phyloP scores from a whole-genome alignment of 2,888 invertebrate genomes.

The Lasioglossum lativentre region DNA sequence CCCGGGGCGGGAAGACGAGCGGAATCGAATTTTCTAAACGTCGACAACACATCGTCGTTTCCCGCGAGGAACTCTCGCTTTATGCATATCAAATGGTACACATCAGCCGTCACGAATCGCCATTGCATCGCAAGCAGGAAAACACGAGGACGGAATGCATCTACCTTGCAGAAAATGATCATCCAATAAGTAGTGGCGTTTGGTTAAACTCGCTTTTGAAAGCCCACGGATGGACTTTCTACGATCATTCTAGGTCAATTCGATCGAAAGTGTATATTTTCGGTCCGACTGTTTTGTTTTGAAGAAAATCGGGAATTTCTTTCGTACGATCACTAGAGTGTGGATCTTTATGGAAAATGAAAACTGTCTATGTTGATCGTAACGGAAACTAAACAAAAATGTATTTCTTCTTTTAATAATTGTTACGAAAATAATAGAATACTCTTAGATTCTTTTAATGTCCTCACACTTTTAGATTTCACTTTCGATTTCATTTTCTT shows the following conservation, averaged over 20 bases:
- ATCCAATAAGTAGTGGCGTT: not conserved
- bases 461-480: too few relatives aligned
- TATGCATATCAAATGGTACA: not conserved
- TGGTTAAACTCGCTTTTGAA: not conserved
- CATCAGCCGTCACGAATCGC: not conserved
- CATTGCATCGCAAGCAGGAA: slow-evolving; percentile 22
- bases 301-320: not conserved
- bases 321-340: not conserved
- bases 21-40: slow-evolving; percentile 13
- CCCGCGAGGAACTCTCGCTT: not conserved
- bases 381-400: not conserved
- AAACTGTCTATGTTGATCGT: not conserved
- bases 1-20: not conserved
- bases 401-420: not conserved
- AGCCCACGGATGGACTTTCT: not conserved
- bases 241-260: not conserved
- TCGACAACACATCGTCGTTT: not conserved
- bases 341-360: not conserved
- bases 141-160: not conserved
- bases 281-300: not conserved
- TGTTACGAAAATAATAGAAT: too few relatives aligned
- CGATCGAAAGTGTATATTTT: not conserved
- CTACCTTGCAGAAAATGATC: not conserved
- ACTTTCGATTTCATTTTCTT: too few relatives aligned
- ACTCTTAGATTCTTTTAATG: too few relatives aligned